phyloP scores from a whole-genome alignment of 2,113 vertebrate genomes.

The Lagopus leucura region DNA sequence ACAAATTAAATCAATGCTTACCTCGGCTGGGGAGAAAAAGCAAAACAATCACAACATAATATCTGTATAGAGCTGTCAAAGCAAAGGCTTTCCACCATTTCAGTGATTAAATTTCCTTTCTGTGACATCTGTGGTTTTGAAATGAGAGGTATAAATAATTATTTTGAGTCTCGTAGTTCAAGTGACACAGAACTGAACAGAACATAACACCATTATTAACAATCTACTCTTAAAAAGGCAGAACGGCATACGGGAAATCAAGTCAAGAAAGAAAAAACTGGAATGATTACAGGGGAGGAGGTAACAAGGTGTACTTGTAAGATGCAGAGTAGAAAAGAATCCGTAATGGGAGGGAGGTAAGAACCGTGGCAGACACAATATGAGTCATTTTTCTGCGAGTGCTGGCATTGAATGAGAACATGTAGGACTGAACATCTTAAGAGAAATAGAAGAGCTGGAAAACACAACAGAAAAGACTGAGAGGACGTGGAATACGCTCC shows the following conservation, averaged over 20 bases:
- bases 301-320: constrained; percentile 20
- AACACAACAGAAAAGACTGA: background rate
- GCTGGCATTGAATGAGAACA: background rate
- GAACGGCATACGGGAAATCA: background rate
- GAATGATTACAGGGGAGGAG: constrained; percentile 29
- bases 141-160: constrained; percentile 6
- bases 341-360: background rate
- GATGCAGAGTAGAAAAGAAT: constrained; percentile 2
- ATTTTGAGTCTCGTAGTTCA: constrained; percentile 18
- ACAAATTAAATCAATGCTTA: background rate
- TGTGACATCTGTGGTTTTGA: constrained; percentile 6
- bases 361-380: constrained; percentile 21
- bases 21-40: background rate
- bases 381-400: background rate
- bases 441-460: background rate
- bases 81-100: background rate
- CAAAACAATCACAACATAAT: background rate
- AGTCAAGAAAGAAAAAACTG: constrained; percentile 21
- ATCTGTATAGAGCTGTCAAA: background rate
- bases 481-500: background rate
- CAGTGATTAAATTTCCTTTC: background rate
- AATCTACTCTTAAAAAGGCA: constrained; percentile 10
- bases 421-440: background rate
- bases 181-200: background rate
- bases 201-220: constrained; percentile 21